Base-by-base conservation (phyloP, 2,113 vertebrate species). In the Pygoscelis adeliae region DNA sequence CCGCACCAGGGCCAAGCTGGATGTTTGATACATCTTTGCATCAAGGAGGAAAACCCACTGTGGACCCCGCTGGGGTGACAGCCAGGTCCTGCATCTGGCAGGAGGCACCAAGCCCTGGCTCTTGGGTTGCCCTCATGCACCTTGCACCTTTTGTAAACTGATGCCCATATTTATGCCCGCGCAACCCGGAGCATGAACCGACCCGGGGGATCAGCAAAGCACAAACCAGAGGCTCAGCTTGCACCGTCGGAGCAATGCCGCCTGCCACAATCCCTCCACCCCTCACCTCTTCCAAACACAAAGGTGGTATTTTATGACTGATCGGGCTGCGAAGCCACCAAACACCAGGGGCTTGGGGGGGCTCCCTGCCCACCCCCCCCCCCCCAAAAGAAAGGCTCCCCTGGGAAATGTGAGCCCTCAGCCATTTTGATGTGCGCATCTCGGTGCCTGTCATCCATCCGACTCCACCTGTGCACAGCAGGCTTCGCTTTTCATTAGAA, bases 231-330 rank as follows among this genome's bases (percentile, higher is more conserved):
- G 34, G 44, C 63, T 59, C 2, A 2, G 20, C 25, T 5, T 1
- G 30, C 5, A 8, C 47, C 2, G 0, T 0, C 1, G 4, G 25
- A 44, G 25, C 1, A 0, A 9, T 1, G 19, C 53, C 0, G 2
- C 23, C 36, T 12, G 34, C 52, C 80, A 7, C 21, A 8, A 3
- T 6, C 63, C 58, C 69, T n/a, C 18, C 18, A 3, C 3, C 14
- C 26, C 27, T 11, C 52, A 1, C 2, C 63, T 47, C 22, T 18
- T 7, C 65, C 29, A 1, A 10, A 19, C 16, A 27, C 13, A 52
- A 6, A 34, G 5, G 6, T 20, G 50, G 2, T 0, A 0, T 29
- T 93, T 65, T 13, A 17, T 32, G 23, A 3, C 50, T 5, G 0
- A 3, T 2, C 83, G 5, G 11, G 34, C 86, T 58, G 32, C 18